Conservation (phyloP, 2,797 vertebrate genomes). For the Manis pentadactyla region DNA sequence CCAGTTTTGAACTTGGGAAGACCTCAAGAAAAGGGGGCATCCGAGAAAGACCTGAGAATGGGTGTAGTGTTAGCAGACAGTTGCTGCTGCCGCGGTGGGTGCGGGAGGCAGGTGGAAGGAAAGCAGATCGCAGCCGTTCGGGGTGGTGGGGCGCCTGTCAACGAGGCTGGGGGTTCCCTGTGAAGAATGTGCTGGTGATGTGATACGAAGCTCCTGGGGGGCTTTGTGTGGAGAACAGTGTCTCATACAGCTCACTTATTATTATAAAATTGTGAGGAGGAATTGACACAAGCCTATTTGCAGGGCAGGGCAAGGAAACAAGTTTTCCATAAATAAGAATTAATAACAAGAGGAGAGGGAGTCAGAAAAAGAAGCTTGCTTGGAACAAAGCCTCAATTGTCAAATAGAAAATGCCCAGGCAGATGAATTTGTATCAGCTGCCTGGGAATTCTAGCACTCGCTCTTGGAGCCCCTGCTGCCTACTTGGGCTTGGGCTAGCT, state of each 20-base stretch:
- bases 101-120: not conserved
- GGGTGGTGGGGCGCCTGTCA: not conserved
- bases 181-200: not conserved
- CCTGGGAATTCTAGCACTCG: not conserved
- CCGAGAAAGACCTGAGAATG: not conserved
- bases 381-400: not conserved
- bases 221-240: not conserved
- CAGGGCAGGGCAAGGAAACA: not conserved
- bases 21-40: not conserved
- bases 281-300: not conserved
- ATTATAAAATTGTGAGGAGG: not conserved
- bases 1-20: not conserved
- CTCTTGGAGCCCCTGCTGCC: not conserved
- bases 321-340: not conserved
- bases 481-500: not conserved
- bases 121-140: no score
- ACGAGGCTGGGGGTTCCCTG: not conserved
- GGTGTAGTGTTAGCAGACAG: not conserved
- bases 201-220: not conserved
- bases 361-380: not conserved
- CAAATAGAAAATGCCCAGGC: not conserved
- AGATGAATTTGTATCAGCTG: not conserved
- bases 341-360: not conserved
- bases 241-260: not conserved
- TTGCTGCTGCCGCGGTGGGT: no score